Percentiles rank a stretch among this genome's conserved stretches.
Evolutionary conservation across 2,888 invertebrate genomes (phyloP).

Genomic region (Drosophila putrida): DNA sequence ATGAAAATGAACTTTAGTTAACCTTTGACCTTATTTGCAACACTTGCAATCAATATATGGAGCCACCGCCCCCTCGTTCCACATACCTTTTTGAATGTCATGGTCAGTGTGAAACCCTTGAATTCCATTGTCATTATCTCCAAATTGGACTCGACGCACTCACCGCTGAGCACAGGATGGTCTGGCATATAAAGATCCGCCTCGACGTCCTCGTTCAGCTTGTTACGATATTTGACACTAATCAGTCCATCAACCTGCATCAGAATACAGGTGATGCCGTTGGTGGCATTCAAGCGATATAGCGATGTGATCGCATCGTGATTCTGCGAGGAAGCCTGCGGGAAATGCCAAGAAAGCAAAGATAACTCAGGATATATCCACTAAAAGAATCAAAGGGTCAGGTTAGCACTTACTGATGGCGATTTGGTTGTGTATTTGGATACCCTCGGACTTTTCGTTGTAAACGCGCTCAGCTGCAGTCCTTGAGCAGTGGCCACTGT

Average conservation of each 20-base stretch:
- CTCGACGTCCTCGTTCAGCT: conserved; percentile 88
- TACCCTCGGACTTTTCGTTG: conserved; percentile 88
- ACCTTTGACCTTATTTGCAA: conserved; percentile 39
- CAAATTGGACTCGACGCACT: conserved; percentile 91
- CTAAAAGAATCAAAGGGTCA: background rate
- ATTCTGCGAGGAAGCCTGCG: conserved; percentile 82
- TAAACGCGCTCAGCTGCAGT: conserved; percentile 87
- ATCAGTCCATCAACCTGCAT: conserved; percentile 90
- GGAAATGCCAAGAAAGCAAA: background rate
- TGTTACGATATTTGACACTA: conserved; percentile 90
- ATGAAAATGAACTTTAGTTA: conserved; percentile 11
- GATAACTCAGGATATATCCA: background rate
- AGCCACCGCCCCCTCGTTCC: background rate
- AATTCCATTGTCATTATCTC: conserved; percentile 91
- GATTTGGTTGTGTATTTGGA: conserved; percentile 88
- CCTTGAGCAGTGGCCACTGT: conserved; percentile 77
- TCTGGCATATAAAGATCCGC: conserved; percentile 92
- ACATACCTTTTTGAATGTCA: conserved; percentile 92
- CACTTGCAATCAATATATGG: conserved; percentile 5
- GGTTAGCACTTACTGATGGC: conserved; percentile 77
- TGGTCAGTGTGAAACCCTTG: conserved; percentile 90
- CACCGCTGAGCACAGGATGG: conserved; percentile 90
- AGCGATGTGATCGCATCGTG: conserved; percentile 86
- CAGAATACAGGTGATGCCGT: conserved; percentile 92
- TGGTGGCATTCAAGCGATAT: conserved; percentile 89